Evolutionary conservation across 2,113 vertebrate species (phyloP).

Genomic region (Bubalus kerabau): DNA sequence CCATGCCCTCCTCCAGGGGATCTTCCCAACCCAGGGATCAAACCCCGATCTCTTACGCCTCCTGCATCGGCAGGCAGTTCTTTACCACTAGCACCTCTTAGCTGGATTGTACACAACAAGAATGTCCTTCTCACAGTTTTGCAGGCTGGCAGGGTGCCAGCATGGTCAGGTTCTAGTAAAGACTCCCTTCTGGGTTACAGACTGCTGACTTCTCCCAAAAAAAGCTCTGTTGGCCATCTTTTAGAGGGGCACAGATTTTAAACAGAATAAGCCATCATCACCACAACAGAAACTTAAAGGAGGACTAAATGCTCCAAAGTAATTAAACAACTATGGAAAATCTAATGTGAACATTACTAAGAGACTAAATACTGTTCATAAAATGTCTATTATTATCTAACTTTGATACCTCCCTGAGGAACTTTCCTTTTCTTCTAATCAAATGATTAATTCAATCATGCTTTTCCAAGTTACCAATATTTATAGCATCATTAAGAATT

Average conservation of each 20-base stretch:
- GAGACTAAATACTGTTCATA: neutral
- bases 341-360: neutral
- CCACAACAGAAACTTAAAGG: neutral
- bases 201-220: neutral
- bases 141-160: neutral
- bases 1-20: neutral
- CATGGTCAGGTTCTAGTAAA: rapidly evolving
- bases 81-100: neutral
- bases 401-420: neutral
- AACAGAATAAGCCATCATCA: neutral
- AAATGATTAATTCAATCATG: neutral
- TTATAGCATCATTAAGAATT: neutral
- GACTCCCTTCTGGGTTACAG: neutral
- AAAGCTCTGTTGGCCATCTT: neutral
- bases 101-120: neutral
- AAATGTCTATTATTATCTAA: neutral
- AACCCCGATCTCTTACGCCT: neutral
- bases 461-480: neutral
- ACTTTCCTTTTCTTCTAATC: neutral
- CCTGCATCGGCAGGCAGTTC: neutral
- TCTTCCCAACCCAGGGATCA: neutral
- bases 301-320: neutral
- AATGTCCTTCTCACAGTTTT: neutral
- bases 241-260: neutral
- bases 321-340: neutral